phyloP scores from a whole-genome alignment of 1,140 invertebrate genomes.

The Scaptomyza pallida region DNA sequence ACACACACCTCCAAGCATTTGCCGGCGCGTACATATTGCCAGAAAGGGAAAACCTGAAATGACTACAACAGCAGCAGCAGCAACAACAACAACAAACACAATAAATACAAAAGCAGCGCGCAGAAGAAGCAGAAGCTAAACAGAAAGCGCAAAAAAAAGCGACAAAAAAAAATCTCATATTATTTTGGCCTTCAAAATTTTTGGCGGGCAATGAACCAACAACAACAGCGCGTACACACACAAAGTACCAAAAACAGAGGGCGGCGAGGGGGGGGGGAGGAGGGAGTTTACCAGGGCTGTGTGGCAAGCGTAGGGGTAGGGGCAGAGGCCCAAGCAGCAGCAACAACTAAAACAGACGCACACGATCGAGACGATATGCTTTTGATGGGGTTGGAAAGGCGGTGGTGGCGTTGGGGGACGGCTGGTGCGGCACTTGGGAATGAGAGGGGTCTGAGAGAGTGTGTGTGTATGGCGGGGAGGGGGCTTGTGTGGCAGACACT shows the following conservation, averaged over 20 bases:
- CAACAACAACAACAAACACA: conserved; percentile 35
- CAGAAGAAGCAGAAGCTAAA: conserved; percentile 59
- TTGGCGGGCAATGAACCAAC: conserved; percentile 84
- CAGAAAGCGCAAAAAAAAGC: conserved; percentile 60
- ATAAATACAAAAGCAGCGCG: conserved; percentile 53
- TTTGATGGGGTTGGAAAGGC: too few relatives aligned
- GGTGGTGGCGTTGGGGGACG: not conserved
- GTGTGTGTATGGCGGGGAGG: not conserved
- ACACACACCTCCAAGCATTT: conserved; percentile 28
- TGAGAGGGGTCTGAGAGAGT: not conserved
- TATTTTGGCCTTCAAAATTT: conserved; percentile 83
- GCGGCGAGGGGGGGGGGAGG: not conserved
- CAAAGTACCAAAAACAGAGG: conserved; percentile 17
- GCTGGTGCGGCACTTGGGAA: not conserved
- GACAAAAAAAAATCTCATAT: conserved; percentile 75
- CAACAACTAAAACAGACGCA: conserved; percentile 45
- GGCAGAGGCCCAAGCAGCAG: not conserved
- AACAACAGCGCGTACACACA: conserved; percentile 69
- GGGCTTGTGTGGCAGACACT: not conserved
- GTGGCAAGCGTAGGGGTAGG: not conserved
- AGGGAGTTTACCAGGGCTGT: too few relatives aligned
- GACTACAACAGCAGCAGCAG: conserved; percentile 49
- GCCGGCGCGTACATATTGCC: conserved; percentile 53
- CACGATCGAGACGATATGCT: conserved; percentile 39
- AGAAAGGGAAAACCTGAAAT: conserved; percentile 82